A percentile compares a stretch with the other conserved stretches of the same genome.
Conservation (phyloP, 2,113 vertebrate genomes). For the Egretta garzetta region DNA sequence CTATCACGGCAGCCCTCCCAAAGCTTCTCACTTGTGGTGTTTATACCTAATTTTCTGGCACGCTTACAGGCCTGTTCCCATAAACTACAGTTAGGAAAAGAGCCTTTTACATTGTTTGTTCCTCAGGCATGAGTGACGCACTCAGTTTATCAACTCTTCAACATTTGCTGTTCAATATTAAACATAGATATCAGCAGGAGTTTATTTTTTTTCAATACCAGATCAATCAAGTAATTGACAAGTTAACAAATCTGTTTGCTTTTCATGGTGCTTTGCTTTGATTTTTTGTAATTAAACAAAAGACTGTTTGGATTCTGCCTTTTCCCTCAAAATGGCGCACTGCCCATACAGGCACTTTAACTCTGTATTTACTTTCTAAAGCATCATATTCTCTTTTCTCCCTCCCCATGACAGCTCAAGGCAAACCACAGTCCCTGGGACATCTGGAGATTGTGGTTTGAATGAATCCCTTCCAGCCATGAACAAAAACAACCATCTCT, state of each 20-base stretch:
- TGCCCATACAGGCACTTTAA: background rate
- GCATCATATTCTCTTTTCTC: background rate
- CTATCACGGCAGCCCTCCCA: background rate
- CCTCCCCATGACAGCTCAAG: background rate
- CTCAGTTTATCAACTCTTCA: background rate
- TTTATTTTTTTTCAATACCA: background rate
- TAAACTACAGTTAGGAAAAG: background rate
- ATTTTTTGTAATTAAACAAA: conserved; percentile 6
- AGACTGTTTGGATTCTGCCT: background rate
- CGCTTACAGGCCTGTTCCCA: background rate
- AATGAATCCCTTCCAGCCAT: background rate
- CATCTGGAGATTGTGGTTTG: background rate
- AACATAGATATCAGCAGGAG: background rate
- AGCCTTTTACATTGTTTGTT: background rate
- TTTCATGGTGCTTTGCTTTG: background rate
- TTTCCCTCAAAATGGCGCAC: background rate
- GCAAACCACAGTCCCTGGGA: background rate
- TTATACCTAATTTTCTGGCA: background rate
- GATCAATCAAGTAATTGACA: background rate
- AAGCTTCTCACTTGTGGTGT: background rate
- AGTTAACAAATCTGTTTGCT: background rate
- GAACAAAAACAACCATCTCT: conserved; percentile 6
- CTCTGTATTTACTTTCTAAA: background rate
- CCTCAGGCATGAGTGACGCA: background rate
- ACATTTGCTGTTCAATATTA: background rate